These are phyloP conservation scores for Agrotis puta DNA, from an alignment of 2,888 invertebrate genomes.

Conservation along the genomic window DNA sequence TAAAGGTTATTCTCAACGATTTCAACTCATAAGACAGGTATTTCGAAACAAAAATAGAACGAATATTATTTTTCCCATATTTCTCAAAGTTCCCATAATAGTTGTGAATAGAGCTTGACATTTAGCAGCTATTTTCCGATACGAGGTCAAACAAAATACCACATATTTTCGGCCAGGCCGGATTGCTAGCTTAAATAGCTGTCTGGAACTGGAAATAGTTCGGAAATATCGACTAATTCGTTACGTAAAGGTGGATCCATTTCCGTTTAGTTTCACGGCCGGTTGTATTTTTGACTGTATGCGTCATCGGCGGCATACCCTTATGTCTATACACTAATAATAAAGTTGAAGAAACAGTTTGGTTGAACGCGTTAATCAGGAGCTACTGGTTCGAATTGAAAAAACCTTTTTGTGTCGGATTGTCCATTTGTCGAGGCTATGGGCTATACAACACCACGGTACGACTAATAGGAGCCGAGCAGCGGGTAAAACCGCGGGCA, in stretches of 20 bases:
- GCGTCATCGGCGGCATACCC: neutral
- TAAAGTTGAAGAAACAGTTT: too few species aligned
- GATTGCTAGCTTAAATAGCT: constrained; percentile 11
- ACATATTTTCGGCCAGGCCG: constrained; percentile 8
- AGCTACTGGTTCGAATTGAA: too few species aligned
- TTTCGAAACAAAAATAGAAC: neutral
- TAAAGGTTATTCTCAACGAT: neutral
- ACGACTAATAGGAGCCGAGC: too few species aligned
- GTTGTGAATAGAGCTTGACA: neutral
- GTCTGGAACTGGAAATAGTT: constrained; percentile 27
- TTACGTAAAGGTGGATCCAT: constrained; percentile 3
- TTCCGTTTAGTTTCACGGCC: constrained; percentile 8
- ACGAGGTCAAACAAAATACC: constrained; percentile 39
- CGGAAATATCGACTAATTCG: constrained; percentile 30
- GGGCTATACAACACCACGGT: too few species aligned
- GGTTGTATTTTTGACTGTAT: constrained; percentile 3
- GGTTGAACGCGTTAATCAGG: too few species aligned
- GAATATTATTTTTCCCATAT: too few species aligned
- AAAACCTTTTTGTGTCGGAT: too few species aligned
- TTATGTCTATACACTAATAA: too few species aligned
- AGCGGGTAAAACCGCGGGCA: too few species aligned
- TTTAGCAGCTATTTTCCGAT: constrained; percentile 2
- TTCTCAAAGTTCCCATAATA: neutral
- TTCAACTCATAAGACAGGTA: neutral
- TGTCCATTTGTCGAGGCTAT: too few species aligned